phyloP scores from a whole-genome alignment of 2,888 invertebrate species.

The Eupithecia pulchellata region DNA sequence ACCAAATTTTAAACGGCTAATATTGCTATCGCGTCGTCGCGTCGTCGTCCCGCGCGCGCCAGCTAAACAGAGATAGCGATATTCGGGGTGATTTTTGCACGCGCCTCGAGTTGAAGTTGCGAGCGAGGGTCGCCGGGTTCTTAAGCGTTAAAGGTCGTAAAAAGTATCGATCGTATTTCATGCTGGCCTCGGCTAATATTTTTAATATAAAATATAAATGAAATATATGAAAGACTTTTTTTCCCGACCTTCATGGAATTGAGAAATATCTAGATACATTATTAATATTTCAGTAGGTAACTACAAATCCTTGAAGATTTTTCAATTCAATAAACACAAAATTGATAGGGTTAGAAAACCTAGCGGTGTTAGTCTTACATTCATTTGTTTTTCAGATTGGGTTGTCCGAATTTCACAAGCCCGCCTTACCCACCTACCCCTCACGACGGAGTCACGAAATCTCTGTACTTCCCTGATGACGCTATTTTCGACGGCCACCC shows the following conservation, averaged over 20 bases:
- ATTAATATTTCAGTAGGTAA: background rate
- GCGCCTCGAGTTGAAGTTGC: too few species aligned
- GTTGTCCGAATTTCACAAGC: conserved; percentile 94
- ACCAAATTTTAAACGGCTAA: too few species aligned
- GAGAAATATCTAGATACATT: background rate
- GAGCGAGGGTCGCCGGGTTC: too few species aligned
- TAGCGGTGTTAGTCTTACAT: background rate
- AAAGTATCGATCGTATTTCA: background rate
- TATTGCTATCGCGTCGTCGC: too few species aligned
- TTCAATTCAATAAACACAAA: background rate
- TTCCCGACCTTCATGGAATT: background rate
- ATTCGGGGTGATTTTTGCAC: too few species aligned
- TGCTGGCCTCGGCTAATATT: too few species aligned
- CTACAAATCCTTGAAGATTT: background rate
- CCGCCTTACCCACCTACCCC: conserved; percentile 89
- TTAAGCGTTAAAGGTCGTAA: background rate
- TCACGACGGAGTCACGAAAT: conserved; percentile 89
- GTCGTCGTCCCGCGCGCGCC: too few species aligned
- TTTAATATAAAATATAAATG: too few species aligned
- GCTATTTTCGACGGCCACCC: conserved; percentile 98
- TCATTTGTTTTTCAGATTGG: conserved; percentile 86
- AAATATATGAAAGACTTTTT: background rate
- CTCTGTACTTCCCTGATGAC: conserved; percentile 97
- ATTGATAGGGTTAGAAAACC: background rate
- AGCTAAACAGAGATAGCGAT: too few species aligned